phyloP scores from a whole-genome alignment of 2,888 invertebrate species.

The Gari tellinella region DNA sequence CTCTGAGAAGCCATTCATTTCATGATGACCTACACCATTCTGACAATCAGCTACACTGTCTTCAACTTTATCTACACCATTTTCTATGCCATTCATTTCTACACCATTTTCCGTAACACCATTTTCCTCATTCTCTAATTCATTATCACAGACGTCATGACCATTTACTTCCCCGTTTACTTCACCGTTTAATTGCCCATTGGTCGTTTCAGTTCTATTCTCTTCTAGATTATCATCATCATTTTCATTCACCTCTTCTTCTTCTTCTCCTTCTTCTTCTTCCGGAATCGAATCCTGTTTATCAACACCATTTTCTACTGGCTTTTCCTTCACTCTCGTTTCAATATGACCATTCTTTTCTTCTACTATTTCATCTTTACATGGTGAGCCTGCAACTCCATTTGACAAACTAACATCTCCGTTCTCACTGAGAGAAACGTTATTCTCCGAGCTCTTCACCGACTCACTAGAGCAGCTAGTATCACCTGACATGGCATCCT shows the following conservation, averaged over 20 bases:
- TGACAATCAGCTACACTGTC: slow-evolving; percentile 1
- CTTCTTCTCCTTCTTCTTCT: too few species aligned
- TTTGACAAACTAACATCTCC: background rate
- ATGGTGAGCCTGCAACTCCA: background rate
- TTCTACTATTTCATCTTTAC: slow-evolving; percentile 18
- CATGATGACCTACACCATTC: slow-evolving; percentile 15
- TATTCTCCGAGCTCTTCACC: slow-evolving; percentile 52
- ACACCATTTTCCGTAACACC: slow-evolving; percentile 4
- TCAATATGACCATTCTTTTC: background rate
- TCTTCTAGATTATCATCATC: too few species aligned
- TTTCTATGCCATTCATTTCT: background rate
- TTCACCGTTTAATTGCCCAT: too few species aligned
- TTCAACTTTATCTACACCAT: slow-evolving; percentile 9
- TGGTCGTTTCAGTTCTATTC: too few species aligned
- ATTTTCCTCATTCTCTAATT: slow-evolving; percentile 13
- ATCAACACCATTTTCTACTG: too few species aligned
- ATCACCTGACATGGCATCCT: slow-evolving; percentile 58
- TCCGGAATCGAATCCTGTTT: too few species aligned
- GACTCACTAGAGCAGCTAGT: slow-evolving; percentile 59
- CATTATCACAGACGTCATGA: slow-evolving; percentile 22
- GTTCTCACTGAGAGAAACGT: slow-evolving; percentile 47
- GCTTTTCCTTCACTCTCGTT: background rate
- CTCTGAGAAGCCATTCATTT: slow-evolving; percentile 21
- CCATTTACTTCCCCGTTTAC: too few species aligned
- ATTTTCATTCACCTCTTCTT: too few species aligned